Base-by-base conservation (phyloP, 2,888 invertebrate genomes). In the Lapara coniferarum region DNA sequence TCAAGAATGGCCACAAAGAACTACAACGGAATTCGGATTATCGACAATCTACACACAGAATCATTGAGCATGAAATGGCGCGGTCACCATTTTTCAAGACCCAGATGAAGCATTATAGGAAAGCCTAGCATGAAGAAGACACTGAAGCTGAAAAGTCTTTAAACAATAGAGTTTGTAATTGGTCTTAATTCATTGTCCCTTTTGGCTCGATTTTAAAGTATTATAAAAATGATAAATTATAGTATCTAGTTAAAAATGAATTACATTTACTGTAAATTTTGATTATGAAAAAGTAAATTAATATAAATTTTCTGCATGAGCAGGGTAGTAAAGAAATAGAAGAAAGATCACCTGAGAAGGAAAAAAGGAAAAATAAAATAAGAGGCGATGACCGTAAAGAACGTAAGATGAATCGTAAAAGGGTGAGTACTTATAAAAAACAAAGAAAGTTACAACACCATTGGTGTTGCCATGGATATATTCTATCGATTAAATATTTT, bases 331-430 rank as follows among this genome's bases (percentile, higher is more conserved):
- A 93, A 89, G 96, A 88, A 92, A 95, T 85, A 94, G 96, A 92
- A 81, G 93, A 93, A 82, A 89, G 93, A 71, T 93, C 93, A 16
- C 92, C 96, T 67, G 96, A 95, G 68, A 97, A 97, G 73, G 97
- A 97, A 85, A 97, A 97, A 81, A 96, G 97, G 82, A 97, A 97
- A 88, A 78, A 89, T 81, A 93, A 93, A 88, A 78, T 92, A 71
- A 88, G 92, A 77, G 89, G 89, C 14, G 93, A 93, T 76, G 93
- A 93, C 74, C 95, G 97, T 76, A 97, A 96, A 90, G 97, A 97
- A 89, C 95, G 97, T 84, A 97, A 97, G 92, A 91, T 97, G 83
- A 96, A 96, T 69, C 95, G 97, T 44, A 97, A 97, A 88, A 95
- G 97, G 93, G 97, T 97, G 92, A 91, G 94, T 85, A 12, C 30